These are phyloP conservation scores for Cariama cristata DNA, from an alignment of 2,113 vertebrate genomes.

Conservation along the genomic window DNA sequence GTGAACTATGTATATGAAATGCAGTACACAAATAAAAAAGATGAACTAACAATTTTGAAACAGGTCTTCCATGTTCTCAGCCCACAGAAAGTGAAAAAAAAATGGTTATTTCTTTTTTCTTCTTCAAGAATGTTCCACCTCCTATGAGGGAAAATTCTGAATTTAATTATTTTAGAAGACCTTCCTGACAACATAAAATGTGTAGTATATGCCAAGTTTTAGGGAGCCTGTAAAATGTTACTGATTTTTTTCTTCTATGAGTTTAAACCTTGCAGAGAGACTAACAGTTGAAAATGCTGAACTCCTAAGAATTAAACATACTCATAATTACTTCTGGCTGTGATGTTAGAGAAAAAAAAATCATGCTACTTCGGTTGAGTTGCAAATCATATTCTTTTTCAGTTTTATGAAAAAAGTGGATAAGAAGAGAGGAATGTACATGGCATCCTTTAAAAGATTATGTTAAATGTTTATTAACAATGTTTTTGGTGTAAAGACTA, in stretches of 20 bases:
- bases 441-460: not conserved
- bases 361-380: not conserved
- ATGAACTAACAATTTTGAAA: not conserved
- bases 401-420: slow-evolving; percentile 22
- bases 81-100: not conserved
- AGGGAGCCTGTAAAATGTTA: not conserved
- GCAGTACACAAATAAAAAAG: not conserved
- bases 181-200: not conserved
- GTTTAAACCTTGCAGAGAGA: slow-evolving; percentile 4
- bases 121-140: not conserved
- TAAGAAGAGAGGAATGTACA: not conserved
- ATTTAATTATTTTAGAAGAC: not conserved
- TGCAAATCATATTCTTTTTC: slow-evolving; percentile 22
- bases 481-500: not conserved
- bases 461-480: not conserved
- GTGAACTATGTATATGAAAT: not conserved
- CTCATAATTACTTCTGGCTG: slow-evolving; percentile 35
- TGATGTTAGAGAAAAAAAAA: not conserved
- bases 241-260: not conserved
- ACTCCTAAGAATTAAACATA: slow-evolving; percentile 36
- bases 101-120: not conserved
- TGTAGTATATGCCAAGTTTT: not conserved
- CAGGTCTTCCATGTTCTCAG: not conserved
- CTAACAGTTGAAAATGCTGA: slow-evolving; percentile 42
- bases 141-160: not conserved